phyloP scores from a whole-genome alignment of 1,140 invertebrate genomes.

The Drosophila pallidifrons region DNA sequence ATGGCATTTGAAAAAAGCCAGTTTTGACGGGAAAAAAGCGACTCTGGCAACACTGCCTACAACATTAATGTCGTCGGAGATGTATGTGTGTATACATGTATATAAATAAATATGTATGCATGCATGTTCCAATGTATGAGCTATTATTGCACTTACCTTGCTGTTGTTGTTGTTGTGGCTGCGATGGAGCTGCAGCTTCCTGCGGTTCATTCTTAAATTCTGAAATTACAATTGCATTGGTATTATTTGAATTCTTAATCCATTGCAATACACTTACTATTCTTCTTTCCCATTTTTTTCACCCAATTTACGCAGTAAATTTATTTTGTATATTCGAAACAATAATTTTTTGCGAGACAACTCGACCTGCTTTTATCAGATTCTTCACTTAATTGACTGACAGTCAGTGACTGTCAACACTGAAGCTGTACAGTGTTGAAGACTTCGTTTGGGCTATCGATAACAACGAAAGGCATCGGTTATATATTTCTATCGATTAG shows the following conservation, averaged over 20 bases:
- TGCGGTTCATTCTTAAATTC: conserved; percentile 24
- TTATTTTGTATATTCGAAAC: neutral
- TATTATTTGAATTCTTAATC: neutral
- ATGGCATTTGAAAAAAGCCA: too few relatives aligned
- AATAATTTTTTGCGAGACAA: neutral
- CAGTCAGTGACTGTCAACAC: too few relatives aligned
- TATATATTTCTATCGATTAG: too few relatives aligned
- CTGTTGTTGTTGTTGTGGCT: conserved; percentile 31
- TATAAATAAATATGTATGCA: conserved; percentile 5
- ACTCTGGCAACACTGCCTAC: too few relatives aligned
- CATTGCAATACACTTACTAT: conserved; percentile 33
- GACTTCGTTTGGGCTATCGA: too few relatives aligned
- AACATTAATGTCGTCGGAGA: neutral
- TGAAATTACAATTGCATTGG: neutral
- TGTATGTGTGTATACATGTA: neutral
- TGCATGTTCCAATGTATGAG: neutral
- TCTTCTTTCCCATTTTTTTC: conserved; percentile 51
- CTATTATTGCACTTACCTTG: conserved; percentile 24
- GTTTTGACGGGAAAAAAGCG: too few relatives aligned
- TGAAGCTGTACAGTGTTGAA: too few relatives aligned
- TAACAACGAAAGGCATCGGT: too few relatives aligned
- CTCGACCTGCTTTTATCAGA: neutral
- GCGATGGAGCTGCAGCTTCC: conserved; percentile 6
- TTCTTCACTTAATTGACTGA: too few relatives aligned
- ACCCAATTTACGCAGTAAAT: neutral